Conservation (phyloP, 2,888 invertebrate genomes). For the Cephus rjabovi region DNA sequence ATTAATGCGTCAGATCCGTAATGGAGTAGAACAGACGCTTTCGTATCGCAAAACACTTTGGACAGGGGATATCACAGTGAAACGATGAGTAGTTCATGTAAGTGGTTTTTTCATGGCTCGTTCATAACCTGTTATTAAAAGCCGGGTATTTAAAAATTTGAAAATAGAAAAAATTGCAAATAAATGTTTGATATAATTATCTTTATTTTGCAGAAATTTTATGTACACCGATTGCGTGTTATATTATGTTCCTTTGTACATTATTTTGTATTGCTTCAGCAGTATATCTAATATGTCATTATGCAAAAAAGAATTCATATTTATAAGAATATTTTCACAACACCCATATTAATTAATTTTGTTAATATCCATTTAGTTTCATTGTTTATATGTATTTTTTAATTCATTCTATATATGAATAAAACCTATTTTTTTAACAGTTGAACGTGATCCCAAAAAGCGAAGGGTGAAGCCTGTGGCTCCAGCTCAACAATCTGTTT, state of each 20-base stretch:
- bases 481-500: constrained; percentile 76
- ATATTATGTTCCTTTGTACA: neutral
- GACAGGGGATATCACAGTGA: neutral
- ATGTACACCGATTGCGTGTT: neutral
- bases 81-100: constrained; percentile 11
- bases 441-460: constrained; percentile 82
- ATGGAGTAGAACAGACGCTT: constrained; percentile 10
- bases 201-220: neutral
- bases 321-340: neutral
- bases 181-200: neutral
- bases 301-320: neutral
- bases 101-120: neutral
- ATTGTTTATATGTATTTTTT: neutral
- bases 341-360: neutral
- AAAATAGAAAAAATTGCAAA: neutral
- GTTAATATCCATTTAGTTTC: neutral
- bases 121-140: neutral
- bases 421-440: constrained; percentile 50
- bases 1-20: constrained; percentile 7
- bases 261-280: neutral
- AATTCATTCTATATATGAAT: neutral
- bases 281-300: neutral
- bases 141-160: neutral
- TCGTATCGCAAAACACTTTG: neutral
- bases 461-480: constrained; percentile 84